Evolutionary conservation across 2,113 vertebrate species (phyloP).

Genomic region (Bambusicola thoracicus): DNA sequence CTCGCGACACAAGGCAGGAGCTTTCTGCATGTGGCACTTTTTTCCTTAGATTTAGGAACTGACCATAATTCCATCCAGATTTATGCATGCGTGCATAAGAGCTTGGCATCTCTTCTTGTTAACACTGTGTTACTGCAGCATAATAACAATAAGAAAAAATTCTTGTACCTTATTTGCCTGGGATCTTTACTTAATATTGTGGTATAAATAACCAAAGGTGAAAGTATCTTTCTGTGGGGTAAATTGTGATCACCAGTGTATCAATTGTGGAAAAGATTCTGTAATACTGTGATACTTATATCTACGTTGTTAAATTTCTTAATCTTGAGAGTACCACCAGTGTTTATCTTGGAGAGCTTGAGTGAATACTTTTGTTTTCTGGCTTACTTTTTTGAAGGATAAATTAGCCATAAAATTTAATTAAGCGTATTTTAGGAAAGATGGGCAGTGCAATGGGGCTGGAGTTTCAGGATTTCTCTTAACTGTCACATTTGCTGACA

Average conservation of each 20-base stretch:
- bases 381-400: neutral
- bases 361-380: neutral
- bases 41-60: constrained; percentile 11
- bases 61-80: constrained; percentile 10
- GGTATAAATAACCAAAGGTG: constrained; percentile 41
- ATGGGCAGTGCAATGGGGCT: neutral
- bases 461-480: neutral
- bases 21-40: constrained; percentile 50
- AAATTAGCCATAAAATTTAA: neutral
- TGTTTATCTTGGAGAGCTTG: neutral
- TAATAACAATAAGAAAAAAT: neutral
- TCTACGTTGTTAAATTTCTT: neutral
- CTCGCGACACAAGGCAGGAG: neutral
- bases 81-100: constrained; percentile 48
- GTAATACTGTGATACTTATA: neutral
- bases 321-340: neutral
- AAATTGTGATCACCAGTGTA: neutral
- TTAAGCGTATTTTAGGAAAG: neutral
- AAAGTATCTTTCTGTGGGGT: constrained; percentile 5
- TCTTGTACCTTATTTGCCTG: neutral
- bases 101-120: constrained; percentile 37
- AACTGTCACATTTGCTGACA: neutral
- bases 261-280: neutral
- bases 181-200: constrained; percentile 18
- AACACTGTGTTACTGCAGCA: neutral